Evolutionary conservation across 2,888 invertebrate species (phyloP), one percentile per base, ranked within the genome.

Genomic region (Amphipoea oculea): DNA sequence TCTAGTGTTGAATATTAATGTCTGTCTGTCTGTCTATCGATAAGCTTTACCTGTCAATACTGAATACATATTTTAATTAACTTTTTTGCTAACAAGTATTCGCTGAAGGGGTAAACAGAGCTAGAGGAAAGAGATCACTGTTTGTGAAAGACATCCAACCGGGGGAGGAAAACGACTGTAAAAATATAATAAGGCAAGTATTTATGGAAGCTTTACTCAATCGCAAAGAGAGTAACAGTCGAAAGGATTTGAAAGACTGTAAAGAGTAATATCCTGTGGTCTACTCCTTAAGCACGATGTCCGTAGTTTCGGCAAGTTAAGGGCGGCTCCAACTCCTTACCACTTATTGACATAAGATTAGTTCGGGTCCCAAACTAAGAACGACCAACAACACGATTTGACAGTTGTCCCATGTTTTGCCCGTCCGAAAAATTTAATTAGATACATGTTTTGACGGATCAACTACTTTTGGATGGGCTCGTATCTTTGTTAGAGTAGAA

Each of bases 1-100:
- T 60, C 40, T 68, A 63, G n/a, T 73, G n/a, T 45, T 73, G 82
- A 73, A 85, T 85, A 51, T 36, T 69, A 81, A 73, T 85, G n/a
- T 42, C 12, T 51, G 77, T 76, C 78, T n/a, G 57, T 51, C 73
- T 71, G 68, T 60, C 51, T 69, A 82, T 62, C 42, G 60, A 14
- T 57, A 79, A 84, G 70, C 45, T 62, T 54, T 66, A 66, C n/a
- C 23, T 69, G 48, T 70, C 70, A 70, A 45, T 78, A 57, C 23
- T 42, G 42, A 54, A 45, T 81, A 45, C 42, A 42, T 54, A 40
- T 68, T 80, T 78, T 63, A 84, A 78, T 77, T 54, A 54, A 40
- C 45, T 40, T 66, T 78, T 84, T 36, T 48, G 29, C 4, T 45
- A 69, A 84, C 7, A 29, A 29, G 45, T 29, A 36, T 36, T 20